A percentile compares a stretch with the other conserved stretches of the same genome.
Conservation (phyloP, 2,888 invertebrate genomes). For the Tinea trinotella region DNA sequence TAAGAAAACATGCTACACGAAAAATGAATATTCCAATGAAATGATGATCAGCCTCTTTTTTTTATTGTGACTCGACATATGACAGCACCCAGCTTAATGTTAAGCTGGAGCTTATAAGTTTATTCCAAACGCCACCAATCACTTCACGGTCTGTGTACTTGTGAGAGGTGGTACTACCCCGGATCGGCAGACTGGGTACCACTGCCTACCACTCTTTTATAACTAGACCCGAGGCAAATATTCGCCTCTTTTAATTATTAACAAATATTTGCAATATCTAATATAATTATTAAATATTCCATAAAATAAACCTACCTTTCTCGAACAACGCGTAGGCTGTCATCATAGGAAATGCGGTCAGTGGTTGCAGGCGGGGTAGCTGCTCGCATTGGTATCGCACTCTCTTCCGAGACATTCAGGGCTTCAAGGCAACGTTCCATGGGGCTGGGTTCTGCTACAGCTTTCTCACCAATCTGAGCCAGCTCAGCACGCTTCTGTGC, state of each 20-base stretch:
- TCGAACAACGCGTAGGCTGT: constrained; percentile 38
- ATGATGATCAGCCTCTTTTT: too few species aligned
- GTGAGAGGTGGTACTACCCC: too few species aligned
- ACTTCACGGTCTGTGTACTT: too few species aligned
- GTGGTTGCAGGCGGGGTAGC: constrained; percentile 52
- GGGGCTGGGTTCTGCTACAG: constrained; percentile 49
- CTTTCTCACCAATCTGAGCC: constrained; percentile 50
- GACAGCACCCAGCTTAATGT: too few species aligned
- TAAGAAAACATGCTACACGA: too few species aligned
- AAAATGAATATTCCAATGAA: too few species aligned
- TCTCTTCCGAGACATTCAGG: constrained; percentile 57
- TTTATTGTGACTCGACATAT: too few species aligned
- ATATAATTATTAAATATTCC: neutral
- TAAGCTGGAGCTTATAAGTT: too few species aligned
- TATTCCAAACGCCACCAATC: too few species aligned
- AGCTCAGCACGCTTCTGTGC: constrained; percentile 45
- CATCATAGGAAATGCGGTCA: constrained; percentile 53
- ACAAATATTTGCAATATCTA: neutral
- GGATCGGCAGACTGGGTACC: too few species aligned
- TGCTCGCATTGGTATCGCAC: constrained; percentile 42
- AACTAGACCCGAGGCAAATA: too few species aligned
- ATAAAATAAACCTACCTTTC: constrained; percentile 35
- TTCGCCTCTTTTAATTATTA: neutral
- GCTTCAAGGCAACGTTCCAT: constrained; percentile 56
- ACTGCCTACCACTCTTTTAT: too few species aligned